phyloP scores from a whole-genome alignment of 2,888 invertebrate genomes.

The Drosophila suboccidentalis region DNA sequence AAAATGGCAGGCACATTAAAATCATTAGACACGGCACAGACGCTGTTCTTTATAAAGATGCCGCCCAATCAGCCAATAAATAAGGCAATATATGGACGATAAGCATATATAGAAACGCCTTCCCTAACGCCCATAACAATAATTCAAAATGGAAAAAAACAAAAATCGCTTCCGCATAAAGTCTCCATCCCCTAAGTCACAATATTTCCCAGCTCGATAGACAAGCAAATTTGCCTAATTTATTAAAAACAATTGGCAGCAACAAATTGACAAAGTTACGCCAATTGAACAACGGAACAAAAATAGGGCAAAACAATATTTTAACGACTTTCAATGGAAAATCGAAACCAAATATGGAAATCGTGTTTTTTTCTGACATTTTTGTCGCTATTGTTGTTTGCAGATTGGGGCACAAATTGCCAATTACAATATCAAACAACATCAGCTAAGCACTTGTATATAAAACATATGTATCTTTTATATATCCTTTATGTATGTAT shows the following conservation, averaged over 20 bases:
- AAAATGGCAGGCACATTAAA: slow-evolving; percentile 53
- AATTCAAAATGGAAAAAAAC: slow-evolving; percentile 59
- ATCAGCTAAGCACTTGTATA: not conserved
- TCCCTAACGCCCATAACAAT: slow-evolving; percentile 56
- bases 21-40: slow-evolving; percentile 20
- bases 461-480: not conserved
- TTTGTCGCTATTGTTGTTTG: not conserved
- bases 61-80: slow-evolving; percentile 71
- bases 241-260: slow-evolving; percentile 60
- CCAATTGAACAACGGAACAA: slow-evolving; percentile 13
- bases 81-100: slow-evolving; percentile 70
- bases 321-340: slow-evolving; percentile 36
- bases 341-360: slow-evolving; percentile 26
- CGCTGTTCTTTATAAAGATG: slow-evolving; percentile 24
- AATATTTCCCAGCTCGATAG: not conserved
- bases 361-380: slow-evolving; percentile 19
- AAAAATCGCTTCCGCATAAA: slow-evolving; percentile 28
- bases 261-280: slow-evolving; percentile 51
- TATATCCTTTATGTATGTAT: no score
- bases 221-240: slow-evolving; percentile 57
- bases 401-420: slow-evolving; percentile 29
- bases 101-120: slow-evolving; percentile 57
- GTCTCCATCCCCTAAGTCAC: not conserved
- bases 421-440: slow-evolving; percentile 41
- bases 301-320: slow-evolving; percentile 35